Evolutionary conservation across 2,113 vertebrate genomes (phyloP), one percentile per base, ranked within the genome.

Genomic region (Ceyx melanurus): DNA sequence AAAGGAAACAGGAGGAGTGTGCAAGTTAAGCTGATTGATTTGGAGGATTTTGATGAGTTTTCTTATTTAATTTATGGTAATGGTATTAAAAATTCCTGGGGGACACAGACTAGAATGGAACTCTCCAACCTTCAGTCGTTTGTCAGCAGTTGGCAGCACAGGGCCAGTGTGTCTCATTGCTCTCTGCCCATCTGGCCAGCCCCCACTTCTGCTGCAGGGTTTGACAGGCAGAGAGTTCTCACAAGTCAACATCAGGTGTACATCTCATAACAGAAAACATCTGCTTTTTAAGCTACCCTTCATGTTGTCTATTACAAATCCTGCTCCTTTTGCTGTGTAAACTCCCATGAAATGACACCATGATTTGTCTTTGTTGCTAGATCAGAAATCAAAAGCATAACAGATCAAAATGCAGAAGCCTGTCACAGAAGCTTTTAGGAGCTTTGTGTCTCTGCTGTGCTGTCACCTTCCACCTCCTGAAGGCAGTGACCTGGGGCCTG

Each of bases 311-410:
- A 68, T 71, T 64, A 42, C 43, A 22, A 68, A 56, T 76, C 82
- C 92, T 83, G 65, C 85, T 95, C 79, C 40, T 83, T 62, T 51
- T 74, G 68, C 91, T 11, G 0, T 8, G 22, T 77, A 56, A 92
- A 74, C 48, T 57, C 79, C 82, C 65, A 14, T 88, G 75, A 68
- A 91, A 89, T 50, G 51, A 23, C 78, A 93, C 86, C 80, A 50
- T 54, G 83, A 72, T 74, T 85, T 3, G 22, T 81, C 68, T 88
- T 73, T 92, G 61, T 86, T 86, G 58, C 71, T 58, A 76, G 84
- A 76, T 62, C 81, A 75, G 89, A 87, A 94, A 96, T 95, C 96
- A 96, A 94, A 96, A 86, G 86, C 88, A 48, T 42, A 89, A 35
- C 89, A 90, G 86, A 92, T 96, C 80, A 96, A 95, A 92, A 90